A percentile compares a stretch with the other conserved stretches of the same genome.
Evolutionary conservation across 2,888 invertebrate species (phyloP).

Genomic region (Eurytoma adleriae): DNA sequence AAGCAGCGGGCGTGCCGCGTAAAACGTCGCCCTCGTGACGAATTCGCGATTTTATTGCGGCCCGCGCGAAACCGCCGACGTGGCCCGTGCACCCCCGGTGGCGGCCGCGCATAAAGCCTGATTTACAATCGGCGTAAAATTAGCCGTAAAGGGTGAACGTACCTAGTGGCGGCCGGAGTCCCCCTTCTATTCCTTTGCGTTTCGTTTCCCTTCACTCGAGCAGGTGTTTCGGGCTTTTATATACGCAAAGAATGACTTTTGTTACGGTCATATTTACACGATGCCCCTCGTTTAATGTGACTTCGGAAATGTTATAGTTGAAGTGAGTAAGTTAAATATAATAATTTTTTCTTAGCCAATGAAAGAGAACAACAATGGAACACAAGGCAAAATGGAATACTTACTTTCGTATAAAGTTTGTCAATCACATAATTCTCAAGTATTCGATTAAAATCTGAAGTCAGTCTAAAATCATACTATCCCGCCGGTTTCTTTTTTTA

Average conservation of each 20-base stretch:
- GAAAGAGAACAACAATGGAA: no score
- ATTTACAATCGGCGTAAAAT: slow-evolving; percentile 47
- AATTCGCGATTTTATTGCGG: slow-evolving; percentile 46
- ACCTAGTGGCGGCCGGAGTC: slow-evolving; percentile 4
- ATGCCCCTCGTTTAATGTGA: no score
- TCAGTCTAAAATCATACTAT: no score
- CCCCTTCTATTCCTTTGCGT: background rate
- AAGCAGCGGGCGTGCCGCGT: background rate
- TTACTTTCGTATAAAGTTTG: no score
- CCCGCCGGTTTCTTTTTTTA: no score
- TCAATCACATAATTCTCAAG: no score
- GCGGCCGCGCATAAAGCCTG: slow-evolving; percentile 33
- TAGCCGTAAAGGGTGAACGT: slow-evolving; percentile 41
- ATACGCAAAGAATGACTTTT: no score
- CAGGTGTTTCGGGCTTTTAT: no score
- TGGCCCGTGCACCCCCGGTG: slow-evolving; percentile 1
- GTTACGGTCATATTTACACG: no score
- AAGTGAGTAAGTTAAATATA: background rate
- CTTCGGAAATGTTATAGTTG: no score
- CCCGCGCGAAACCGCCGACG: slow-evolving; percentile 14
- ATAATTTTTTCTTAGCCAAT: background rate
- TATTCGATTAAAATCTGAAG: no score
- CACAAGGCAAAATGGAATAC: no score
- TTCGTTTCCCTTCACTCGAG: background rate
- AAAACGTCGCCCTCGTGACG: slow-evolving; percentile 19